phyloP scores from a whole-genome alignment of 2,888 invertebrate species.

The Patella caerulea region DNA sequence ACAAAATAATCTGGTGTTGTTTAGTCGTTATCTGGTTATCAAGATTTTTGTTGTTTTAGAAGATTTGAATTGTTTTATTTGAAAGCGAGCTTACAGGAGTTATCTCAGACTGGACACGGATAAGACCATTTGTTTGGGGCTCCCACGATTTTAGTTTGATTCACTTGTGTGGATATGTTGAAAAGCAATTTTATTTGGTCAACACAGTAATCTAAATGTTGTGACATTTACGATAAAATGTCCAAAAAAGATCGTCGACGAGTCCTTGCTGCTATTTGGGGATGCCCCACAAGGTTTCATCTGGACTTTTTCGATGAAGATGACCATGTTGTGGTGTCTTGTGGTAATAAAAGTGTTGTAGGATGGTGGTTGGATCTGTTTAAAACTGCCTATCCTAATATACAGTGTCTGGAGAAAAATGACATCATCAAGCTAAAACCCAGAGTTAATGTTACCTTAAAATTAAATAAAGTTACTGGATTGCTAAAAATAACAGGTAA shows the following conservation, averaged over 20 bases:
- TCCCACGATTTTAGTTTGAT: too few relatives aligned
- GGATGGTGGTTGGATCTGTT: slow-evolving; percentile 62
- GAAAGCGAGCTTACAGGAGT: too few relatives aligned
- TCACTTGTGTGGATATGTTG: too few relatives aligned
- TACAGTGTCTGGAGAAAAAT: slow-evolving; percentile 57
- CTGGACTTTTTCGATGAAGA: slow-evolving; percentile 65
- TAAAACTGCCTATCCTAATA: slow-evolving; percentile 51
- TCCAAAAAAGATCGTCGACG: slow-evolving; percentile 60
- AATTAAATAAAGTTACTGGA: slow-evolving; percentile 58
- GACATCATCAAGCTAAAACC: slow-evolving; percentile 60
- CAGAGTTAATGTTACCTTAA: slow-evolving; percentile 54
- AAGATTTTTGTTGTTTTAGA: too few relatives aligned
- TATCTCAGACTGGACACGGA: too few relatives aligned
- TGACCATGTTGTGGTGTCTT: slow-evolving; percentile 58
- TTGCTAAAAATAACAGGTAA: slow-evolving; percentile 54
- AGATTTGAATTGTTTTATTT: too few relatives aligned
- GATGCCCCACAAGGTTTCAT: slow-evolving; percentile 59
- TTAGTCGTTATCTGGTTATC: too few relatives aligned
- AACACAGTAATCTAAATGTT: too few relatives aligned
- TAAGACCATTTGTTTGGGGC: too few relatives aligned
- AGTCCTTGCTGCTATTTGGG: slow-evolving; percentile 59
- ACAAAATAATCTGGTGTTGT: too few relatives aligned
- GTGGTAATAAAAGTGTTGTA: slow-evolving; percentile 52
- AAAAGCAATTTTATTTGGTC: too few relatives aligned
- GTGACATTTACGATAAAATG: slow-evolving; percentile 18